A percentile compares a stretch with the other conserved stretches of the same genome.
phyloP scores from a whole-genome alignment of 2,797 vertebrate genomes.

The Syndactyla subalaris region DNA sequence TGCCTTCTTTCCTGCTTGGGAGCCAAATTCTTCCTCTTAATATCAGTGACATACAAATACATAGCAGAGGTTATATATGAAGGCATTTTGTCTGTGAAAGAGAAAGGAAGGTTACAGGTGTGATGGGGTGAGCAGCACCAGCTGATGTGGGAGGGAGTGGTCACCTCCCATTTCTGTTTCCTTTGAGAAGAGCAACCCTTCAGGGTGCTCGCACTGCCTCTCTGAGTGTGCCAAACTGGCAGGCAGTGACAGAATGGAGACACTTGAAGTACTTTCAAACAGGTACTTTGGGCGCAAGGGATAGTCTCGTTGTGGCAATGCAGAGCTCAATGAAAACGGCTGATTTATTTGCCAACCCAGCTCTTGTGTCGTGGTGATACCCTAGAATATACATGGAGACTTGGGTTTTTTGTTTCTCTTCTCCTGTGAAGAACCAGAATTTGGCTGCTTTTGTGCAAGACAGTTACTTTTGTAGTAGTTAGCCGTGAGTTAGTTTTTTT shows the following conservation, averaged over 20 bases:
- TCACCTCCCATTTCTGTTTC: neutral
- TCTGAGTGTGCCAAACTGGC: neutral
- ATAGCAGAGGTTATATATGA: neutral
- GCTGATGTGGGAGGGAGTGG: neutral
- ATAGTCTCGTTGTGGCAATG: neutral
- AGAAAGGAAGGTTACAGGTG: neutral
- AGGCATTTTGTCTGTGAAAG: neutral
- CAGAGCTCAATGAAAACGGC: neutral
- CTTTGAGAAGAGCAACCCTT: neutral
- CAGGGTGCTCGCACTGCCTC: neutral
- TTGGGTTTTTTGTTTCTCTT: neutral
- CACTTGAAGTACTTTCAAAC: neutral
- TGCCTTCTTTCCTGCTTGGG: neutral
- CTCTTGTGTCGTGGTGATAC: neutral
- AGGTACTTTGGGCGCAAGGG: neutral
- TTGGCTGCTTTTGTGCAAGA: neutral
- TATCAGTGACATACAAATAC: neutral
- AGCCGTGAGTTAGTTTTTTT: constrained; percentile 24
- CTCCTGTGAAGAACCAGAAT: neutral
- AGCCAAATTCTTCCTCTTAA: neutral
- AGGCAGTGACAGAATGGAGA: neutral
- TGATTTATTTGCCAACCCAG: neutral
- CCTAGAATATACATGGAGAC: neutral
- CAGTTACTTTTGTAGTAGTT: neutral
- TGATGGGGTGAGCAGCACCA: neutral